Evolutionary conservation across 2,888 invertebrate genomes (phyloP).

Genomic region (Spodoptera picta): DNA sequence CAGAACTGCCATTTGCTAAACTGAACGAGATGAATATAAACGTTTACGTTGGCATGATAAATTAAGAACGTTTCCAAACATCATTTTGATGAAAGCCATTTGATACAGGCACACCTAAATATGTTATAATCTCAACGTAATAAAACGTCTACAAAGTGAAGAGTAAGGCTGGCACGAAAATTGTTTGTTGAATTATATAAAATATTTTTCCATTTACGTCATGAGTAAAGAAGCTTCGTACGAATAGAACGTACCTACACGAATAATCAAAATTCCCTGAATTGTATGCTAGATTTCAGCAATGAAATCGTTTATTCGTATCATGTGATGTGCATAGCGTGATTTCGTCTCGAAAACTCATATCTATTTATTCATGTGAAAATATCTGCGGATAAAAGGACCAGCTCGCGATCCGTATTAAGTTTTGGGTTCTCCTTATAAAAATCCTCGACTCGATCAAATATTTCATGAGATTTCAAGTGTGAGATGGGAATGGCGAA

Average conservation of each 20-base stretch:
- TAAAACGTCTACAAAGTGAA: constrained; percentile 14
- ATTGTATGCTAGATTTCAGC: constrained; percentile 10
- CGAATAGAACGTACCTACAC: background rate
- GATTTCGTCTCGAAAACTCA: constrained; percentile 18
- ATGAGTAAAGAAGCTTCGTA: constrained; percentile 7
- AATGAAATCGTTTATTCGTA: constrained; percentile 8
- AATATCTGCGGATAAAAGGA: constrained; percentile 11
- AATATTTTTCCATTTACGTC: constrained; percentile 9
- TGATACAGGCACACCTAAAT: background rate
- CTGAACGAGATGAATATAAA: constrained; percentile 8
- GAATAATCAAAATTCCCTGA: constrained; percentile 13
- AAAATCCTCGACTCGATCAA: constrained; percentile 14
- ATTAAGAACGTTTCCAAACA: background rate
- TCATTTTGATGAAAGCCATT: constrained; percentile 7
- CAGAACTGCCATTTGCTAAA: background rate
- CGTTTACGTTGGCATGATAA: constrained; percentile 1
- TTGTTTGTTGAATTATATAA: constrained; percentile 9
- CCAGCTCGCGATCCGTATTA: constrained; percentile 28
- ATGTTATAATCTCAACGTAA: constrained; percentile 4
- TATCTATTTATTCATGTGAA: constrained; percentile 30
- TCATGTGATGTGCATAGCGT: constrained; percentile 19
- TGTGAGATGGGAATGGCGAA: constrained; percentile 3
- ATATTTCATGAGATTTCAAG: constrained; percentile 13
- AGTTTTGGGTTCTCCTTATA: constrained; percentile 25
- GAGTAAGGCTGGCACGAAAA: constrained; percentile 6